Percentiles rank a stretch among this genome's conserved stretches.
Evolutionary conservation across 2,888 invertebrate genomes (phyloP).

Genomic region (Romanomermis culicivorax): DNA sequence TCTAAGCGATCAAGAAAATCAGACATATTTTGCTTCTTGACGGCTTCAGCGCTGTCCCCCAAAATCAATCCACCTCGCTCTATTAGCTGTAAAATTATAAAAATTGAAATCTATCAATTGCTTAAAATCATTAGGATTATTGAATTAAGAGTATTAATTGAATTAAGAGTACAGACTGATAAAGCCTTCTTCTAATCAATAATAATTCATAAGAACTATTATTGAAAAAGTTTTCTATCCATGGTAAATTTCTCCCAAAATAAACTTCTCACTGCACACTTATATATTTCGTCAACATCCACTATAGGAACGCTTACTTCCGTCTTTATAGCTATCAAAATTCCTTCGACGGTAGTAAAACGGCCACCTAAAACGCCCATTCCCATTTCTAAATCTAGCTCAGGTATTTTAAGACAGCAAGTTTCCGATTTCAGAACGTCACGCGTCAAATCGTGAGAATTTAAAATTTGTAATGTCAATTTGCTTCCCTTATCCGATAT

Average conservation of each 20-base stretch:
- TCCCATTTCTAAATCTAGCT: slow-evolving; percentile 65
- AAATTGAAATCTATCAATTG: slow-evolving; percentile 11
- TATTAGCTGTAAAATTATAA: slow-evolving; percentile 17
- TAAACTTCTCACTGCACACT: too few species aligned
- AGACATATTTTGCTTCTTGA: slow-evolving; percentile 38
- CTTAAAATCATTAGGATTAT: too few species aligned
- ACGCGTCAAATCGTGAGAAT: slow-evolving; percentile 57
- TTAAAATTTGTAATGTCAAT: slow-evolving; percentile 50
- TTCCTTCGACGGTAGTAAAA: slow-evolving; percentile 83
- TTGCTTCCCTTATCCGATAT: slow-evolving; percentile 56
- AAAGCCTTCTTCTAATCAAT: too few species aligned
- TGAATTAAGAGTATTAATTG: too few species aligned
- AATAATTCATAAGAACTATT: too few species aligned
- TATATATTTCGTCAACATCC: too few species aligned
- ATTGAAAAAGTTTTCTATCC: too few species aligned
- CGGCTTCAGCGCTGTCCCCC: slow-evolving; percentile 45
- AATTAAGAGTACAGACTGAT: too few species aligned
- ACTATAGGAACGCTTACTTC: too few species aligned
- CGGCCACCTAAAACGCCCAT: slow-evolving; percentile 65
- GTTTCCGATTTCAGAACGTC: slow-evolving; percentile 84
- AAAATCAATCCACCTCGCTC: slow-evolving; percentile 23
- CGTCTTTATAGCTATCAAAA: slow-evolving; percentile 52
- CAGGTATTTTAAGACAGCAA: slow-evolving; percentile 55
- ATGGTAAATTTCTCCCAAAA: too few species aligned
- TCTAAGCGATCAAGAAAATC: slow-evolving; percentile 46